Base-by-base conservation (phyloP, 2,888 invertebrate species). In the Eristalis pertinax region DNA sequence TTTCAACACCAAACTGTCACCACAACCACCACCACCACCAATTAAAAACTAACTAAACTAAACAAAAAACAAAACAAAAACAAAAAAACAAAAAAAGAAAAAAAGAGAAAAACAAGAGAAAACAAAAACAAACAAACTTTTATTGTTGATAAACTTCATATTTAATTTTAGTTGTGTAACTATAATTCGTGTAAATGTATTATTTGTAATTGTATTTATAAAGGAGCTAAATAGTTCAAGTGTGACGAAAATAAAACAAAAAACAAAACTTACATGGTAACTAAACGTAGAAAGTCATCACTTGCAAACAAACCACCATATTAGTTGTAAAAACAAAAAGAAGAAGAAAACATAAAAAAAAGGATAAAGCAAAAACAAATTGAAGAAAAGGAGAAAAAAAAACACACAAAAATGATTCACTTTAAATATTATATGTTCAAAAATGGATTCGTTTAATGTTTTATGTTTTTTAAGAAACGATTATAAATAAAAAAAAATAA, bases 271-370 rank as follows among this genome's bases (percentile, higher is more conserved):
- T 50, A 50, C 62, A 86, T 86, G 86, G 86, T 86, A 86, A 86
- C 86, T 83, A 86, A 78, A 78, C 60, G 83, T 86, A 82, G 78
- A 86, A 62, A 86, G 86, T 86, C 86, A 86, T 86, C 86, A 86
- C 86, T 86, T 86, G 83, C 86, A 86, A 86, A 83, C 86, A 86
- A 86, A 86, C 86, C 86, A 86, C 86, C 86, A 86, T 86, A 86
- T 86, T 86, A 86, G 86, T 83, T 86, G 78, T 86, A 86, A 86
- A 85, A 76, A 68, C 35, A 75, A 50, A 67, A 72, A 70, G 22
- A 62, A 64, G 70, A 24, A n/a, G 68, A 72, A 24, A 50, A 69
- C 65, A 41, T 8, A 41, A 15, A 75, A 43, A 4, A 64, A 64
- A 32, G 19, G 41, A 73, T 72, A 38, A 38, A 38, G 13, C 43